Evolutionary conservation across 2,797 vertebrate species (phyloP).

Genomic region (Chrosomus eos): DNA sequence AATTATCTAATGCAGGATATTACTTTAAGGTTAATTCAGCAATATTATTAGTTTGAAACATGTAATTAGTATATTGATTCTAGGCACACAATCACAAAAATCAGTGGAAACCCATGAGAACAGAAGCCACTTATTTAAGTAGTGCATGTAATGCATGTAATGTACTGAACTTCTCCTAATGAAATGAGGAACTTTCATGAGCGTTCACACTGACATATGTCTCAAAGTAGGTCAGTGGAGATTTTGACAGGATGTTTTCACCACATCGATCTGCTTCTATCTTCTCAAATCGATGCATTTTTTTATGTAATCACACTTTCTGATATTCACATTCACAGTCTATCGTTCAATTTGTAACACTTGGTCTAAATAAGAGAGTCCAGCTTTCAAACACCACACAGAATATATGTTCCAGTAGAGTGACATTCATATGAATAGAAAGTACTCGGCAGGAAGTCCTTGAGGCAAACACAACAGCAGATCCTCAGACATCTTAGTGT

Average conservation of each 20-base stretch:
- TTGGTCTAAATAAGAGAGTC: background rate
- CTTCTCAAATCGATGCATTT: background rate
- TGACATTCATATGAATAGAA: background rate
- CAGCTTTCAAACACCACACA: background rate
- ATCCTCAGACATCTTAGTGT: background rate
- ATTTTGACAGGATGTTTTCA: conserved; percentile 46
- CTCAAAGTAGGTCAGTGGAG: conserved; percentile 45
- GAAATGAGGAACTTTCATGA: background rate
- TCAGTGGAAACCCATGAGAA: background rate
- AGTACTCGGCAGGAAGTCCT: background rate
- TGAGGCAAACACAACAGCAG: background rate
- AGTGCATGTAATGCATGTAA: background rate
- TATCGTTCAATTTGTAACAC: background rate
- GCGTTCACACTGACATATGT: background rate
- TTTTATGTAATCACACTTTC: background rate
- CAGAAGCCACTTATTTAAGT: background rate
- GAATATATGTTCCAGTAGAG: background rate
- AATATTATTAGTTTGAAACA: background rate
- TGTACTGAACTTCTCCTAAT: background rate
- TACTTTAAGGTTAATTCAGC: background rate
- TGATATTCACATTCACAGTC: background rate
- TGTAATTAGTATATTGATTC: background rate
- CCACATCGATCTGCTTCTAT: background rate
- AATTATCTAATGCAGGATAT: background rate
- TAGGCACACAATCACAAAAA: background rate